These are phyloP conservation scores for Barnardius zonarius DNA, from an alignment of 2,113 vertebrate genomes.

Conservation along the genomic window DNA sequence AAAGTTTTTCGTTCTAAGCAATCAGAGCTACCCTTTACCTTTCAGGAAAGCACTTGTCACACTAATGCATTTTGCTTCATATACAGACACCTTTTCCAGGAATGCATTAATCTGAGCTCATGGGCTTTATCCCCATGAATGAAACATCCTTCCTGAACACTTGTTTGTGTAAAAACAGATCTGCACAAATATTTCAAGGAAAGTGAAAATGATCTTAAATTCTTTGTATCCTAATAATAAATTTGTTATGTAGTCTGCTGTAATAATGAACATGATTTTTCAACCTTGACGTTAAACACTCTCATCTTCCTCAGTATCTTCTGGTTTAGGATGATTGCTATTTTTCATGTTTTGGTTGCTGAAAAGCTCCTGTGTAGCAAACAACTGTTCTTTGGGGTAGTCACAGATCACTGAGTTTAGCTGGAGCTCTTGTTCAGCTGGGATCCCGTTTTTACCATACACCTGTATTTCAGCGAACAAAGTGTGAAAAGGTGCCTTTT, in stretches of 20 bases:
- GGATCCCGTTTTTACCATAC: not conserved
- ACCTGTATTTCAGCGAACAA: not conserved
- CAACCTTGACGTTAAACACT: not conserved
- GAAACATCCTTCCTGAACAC: not conserved
- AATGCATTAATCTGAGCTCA: not conserved
- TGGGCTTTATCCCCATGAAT: not conserved
- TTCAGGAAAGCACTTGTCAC: not conserved
- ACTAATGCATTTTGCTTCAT: not conserved
- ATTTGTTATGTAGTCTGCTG: not conserved
- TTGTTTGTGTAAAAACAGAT: not conserved
- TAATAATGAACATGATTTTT: not conserved
- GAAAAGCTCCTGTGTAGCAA: not conserved
- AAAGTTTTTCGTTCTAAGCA: not conserved
- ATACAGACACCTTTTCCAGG: not conserved
- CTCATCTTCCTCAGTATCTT: not conserved
- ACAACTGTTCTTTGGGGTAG: not conserved
- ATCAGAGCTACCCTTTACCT: not conserved
- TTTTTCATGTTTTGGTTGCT: slow-evolving; percentile 10
- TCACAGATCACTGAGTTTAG: not conserved
- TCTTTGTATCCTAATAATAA: not conserved
- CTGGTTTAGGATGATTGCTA: not conserved
- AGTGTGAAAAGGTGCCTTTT: not conserved
- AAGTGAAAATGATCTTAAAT: not conserved
- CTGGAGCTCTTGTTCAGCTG: not conserved
- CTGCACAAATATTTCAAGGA: not conserved